Evolutionary conservation across 2,888 invertebrate genomes (phyloP).

Genomic region (Cecidostiba fungosa): DNA sequence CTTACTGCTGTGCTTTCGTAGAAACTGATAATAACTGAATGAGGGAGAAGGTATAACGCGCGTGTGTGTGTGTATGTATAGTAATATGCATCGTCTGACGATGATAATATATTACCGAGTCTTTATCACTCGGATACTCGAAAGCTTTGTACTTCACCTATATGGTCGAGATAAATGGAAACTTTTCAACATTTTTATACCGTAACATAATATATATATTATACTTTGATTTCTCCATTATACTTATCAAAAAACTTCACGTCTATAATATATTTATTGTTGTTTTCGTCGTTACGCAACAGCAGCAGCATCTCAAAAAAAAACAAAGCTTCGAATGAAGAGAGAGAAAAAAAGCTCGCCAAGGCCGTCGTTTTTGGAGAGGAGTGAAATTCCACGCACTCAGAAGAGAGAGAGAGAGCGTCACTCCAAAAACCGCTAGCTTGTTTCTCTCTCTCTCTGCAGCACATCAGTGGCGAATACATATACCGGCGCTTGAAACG

Average conservation of each 20-base stretch:
- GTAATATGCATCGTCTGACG: conserved; percentile 31
- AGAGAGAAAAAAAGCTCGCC: not conserved
- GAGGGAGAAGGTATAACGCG: conserved; percentile 22
- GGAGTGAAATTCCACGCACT: conserved; percentile 44
- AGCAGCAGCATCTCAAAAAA: not conserved
- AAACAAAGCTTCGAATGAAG: not conserved
- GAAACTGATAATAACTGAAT: conserved; percentile 46
- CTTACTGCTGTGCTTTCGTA: conserved; percentile 25
- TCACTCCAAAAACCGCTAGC: conserved; percentile 17
- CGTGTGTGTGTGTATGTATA: not conserved
- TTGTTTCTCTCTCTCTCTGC: conserved; percentile 34
- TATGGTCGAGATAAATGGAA: conserved; percentile 11
- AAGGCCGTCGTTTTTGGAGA: conserved; percentile 35
- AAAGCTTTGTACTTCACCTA: conserved; percentile 26
- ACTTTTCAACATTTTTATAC: not conserved
- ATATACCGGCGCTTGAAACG: conserved; percentile 53
- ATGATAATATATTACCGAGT: conserved; percentile 47
- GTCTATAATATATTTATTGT: not conserved
- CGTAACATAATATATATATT: no score
- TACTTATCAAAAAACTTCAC: not conserved
- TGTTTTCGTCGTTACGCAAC: not conserved
- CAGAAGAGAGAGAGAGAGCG: conserved; percentile 11
- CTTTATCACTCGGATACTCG: conserved; percentile 20
- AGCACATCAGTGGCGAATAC: conserved; percentile 12
- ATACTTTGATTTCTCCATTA: not conserved